A percentile compares a stretch with the other conserved stretches of the same genome.
Evolutionary conservation across 2,888 invertebrate species (phyloP).

Genomic region (Malthinus flaveolus): DNA sequence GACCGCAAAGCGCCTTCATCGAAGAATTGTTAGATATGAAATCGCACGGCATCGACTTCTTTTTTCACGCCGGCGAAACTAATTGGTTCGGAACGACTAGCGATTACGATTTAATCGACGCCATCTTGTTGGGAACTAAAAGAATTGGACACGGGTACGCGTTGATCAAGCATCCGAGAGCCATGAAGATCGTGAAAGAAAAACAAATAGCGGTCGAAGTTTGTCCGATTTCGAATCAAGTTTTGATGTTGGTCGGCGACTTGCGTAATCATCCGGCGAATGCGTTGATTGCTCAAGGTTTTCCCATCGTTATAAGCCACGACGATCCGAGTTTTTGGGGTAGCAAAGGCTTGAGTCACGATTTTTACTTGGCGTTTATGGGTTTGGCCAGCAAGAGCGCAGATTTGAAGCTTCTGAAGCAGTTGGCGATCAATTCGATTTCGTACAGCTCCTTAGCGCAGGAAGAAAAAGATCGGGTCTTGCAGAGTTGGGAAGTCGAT

Average conservation of each 20-base stretch:
- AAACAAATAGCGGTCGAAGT: constrained; percentile 72
- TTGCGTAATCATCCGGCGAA: constrained; percentile 76
- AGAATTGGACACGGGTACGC: constrained; percentile 81
- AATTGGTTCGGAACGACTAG: constrained; percentile 69
- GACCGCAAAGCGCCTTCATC: constrained; percentile 65
- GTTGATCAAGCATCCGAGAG: constrained; percentile 69
- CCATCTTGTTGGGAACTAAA: constrained; percentile 71
- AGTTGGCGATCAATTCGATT: constrained; percentile 75
- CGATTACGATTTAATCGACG: constrained; percentile 77
- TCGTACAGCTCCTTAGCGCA: constrained; percentile 64
- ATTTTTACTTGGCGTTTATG: constrained; percentile 78
- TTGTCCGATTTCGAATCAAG: constrained; percentile 78
- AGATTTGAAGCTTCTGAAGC: constrained; percentile 72
- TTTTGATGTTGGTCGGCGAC: constrained; percentile 68
- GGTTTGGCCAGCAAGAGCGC: constrained; percentile 69
- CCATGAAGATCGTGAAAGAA: constrained; percentile 61
- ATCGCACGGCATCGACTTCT: constrained; percentile 38
- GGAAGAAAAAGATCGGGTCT: constrained; percentile 56
- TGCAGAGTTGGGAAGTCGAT: constrained; percentile 57
- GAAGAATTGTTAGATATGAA: constrained; percentile 58
- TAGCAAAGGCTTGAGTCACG: constrained; percentile 70
- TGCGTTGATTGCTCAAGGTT: constrained; percentile 64
- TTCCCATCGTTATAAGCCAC: constrained; percentile 73
- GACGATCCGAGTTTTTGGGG: constrained; percentile 80
- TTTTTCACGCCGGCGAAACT: constrained; percentile 66